These are phyloP conservation scores for Tachysurus fulvidraco DNA, from an alignment of 2,113 vertebrate genomes.

Conservation along the genomic window DNA sequence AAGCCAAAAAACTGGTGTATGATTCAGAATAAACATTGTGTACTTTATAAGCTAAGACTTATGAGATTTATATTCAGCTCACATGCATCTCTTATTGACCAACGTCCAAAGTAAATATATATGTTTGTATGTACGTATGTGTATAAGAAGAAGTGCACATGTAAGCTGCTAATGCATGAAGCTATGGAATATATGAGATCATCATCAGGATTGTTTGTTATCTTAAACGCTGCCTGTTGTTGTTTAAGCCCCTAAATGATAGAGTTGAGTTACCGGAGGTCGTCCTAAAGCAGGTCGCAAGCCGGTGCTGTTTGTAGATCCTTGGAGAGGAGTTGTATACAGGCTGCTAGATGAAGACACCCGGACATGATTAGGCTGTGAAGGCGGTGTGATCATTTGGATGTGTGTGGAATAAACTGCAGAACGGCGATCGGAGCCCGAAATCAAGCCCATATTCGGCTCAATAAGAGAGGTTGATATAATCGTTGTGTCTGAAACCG, in stretches of 20 bases:
- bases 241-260: not conserved
- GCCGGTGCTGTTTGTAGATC: conserved; percentile 53
- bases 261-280: conserved; percentile 62
- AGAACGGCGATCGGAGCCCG: conserved; percentile 49
- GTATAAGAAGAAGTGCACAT: not conserved
- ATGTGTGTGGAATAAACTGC: conserved; percentile 43
- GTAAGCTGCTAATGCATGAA: not conserved
- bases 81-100: not conserved
- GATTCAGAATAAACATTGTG: not conserved
- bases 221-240: too few species aligned
- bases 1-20: not conserved
- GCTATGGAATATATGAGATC: too few species aligned
- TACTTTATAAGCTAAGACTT: not conserved
- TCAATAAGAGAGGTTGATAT: conserved; percentile 49
- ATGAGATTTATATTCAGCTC: not conserved
- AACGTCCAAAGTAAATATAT: too few species aligned
- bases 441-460: conserved; percentile 44
- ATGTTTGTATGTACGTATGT: too few species aligned
- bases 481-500: conserved; percentile 53
- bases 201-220: not conserved
- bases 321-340: conserved; percentile 60
- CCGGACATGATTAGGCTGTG: conserved; percentile 49
- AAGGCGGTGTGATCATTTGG: conserved; percentile 55
- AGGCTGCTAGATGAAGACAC: conserved; percentile 49
- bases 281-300: conserved; percentile 55